Percentiles rank a stretch among this genome's conserved stretches.
Evolutionary conservation across 2,113 vertebrate species (phyloP).

Genomic region (Anguilla rostrata): DNA sequence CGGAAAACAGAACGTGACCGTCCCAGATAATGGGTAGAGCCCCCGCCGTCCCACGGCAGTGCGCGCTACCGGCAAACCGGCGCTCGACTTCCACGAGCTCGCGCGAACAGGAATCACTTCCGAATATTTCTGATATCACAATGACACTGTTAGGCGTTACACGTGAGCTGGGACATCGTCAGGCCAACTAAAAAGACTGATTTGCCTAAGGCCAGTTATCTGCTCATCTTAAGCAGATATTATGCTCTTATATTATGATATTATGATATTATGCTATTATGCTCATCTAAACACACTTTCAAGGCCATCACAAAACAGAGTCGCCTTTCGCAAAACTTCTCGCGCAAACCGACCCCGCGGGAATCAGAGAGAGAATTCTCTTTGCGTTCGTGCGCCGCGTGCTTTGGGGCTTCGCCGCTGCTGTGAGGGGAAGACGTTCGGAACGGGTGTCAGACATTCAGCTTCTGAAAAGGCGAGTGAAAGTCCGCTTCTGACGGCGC

Average conservation of each 20-base stretch:
- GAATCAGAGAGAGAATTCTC: background rate
- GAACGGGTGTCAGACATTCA: background rate
- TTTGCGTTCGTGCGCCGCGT: background rate
- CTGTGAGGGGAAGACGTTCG: too few relatives aligned
- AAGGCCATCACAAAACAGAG: background rate
- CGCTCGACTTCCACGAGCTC: background rate
- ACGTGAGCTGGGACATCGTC: background rate
- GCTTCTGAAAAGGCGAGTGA: background rate
- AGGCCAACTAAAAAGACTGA: background rate
- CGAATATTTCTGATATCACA: background rate
- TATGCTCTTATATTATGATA: too few relatives aligned
- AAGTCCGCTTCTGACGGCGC: background rate
- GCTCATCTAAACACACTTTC: background rate
- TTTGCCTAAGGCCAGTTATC: background rate
- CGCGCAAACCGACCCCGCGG: too few relatives aligned
- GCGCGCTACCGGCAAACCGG: background rate
- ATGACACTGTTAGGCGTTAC: background rate
- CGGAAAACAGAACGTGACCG: conserved; percentile 20
- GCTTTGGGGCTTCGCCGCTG: too few relatives aligned
- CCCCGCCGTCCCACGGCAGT: background rate
- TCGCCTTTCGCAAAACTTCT: too few relatives aligned
- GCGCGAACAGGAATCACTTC: background rate
- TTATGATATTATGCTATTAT: too few relatives aligned
- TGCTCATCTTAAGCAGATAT: background rate
- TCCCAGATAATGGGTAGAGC: conserved; percentile 10